These are phyloP conservation scores for Phoxinus phoxinus DNA, from an alignment of 2,113 vertebrate genomes.

Conservation along the genomic window DNA sequence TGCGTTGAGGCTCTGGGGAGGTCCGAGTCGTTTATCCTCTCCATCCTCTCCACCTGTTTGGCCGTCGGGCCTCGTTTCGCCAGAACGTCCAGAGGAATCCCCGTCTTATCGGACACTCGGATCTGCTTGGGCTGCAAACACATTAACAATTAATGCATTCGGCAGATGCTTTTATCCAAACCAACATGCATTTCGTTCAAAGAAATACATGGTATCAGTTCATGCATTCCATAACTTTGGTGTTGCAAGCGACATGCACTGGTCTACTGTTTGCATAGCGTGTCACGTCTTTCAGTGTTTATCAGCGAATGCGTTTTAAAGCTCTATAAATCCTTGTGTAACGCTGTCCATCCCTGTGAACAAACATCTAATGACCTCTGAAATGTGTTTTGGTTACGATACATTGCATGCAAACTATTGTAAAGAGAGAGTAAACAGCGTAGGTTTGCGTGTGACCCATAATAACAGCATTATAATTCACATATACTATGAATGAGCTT, in stretches of 20 bases:
- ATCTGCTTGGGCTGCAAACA: slow-evolving; percentile 81
- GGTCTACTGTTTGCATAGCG: background rate
- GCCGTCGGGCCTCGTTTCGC: slow-evolving; percentile 80
- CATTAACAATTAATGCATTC: background rate
- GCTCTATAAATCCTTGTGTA: background rate
- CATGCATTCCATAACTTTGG: background rate
- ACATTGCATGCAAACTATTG: background rate
- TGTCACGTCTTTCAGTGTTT: background rate
- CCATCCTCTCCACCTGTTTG: slow-evolving; percentile 87
- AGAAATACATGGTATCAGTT: background rate
- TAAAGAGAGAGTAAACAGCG: background rate
- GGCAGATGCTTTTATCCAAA: background rate
- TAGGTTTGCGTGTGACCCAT: background rate
- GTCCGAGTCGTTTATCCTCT: slow-evolving; percentile 86
- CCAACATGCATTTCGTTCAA: background rate
- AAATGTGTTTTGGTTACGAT: background rate
- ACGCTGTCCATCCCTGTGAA: background rate
- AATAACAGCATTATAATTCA: background rate
- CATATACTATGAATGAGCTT: background rate
- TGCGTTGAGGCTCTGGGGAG: slow-evolving; percentile 83
- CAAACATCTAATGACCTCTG: background rate
- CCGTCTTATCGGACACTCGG: slow-evolving; percentile 86
- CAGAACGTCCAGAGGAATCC: slow-evolving; percentile 87
- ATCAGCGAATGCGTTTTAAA: background rate
- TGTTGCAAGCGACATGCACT: background rate